Evolutionary conservation across 1,140 invertebrate species (phyloP).

Genomic region (Caenorhabditis remanei): DNA sequence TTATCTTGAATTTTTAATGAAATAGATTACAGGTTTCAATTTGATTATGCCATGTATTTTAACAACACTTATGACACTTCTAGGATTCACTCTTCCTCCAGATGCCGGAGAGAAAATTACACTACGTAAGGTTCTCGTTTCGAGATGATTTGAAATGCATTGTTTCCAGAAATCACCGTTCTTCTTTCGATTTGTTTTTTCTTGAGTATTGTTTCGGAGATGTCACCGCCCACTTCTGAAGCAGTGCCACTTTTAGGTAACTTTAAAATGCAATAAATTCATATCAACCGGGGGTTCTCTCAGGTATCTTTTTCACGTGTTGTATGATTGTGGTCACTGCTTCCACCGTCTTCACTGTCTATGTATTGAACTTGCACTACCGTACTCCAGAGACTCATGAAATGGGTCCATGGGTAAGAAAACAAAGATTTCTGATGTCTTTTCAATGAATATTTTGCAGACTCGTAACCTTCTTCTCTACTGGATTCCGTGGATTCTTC

Average conservation of each 20-base stretch:
- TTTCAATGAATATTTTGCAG: constrained; percentile 52
- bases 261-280: constrained; percentile 47
- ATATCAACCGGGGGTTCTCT: constrained; percentile 41
- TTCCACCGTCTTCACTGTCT: constrained; percentile 97
- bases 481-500: constrained; percentile 74
- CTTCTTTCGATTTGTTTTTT: constrained; percentile 80
- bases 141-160: neutral
- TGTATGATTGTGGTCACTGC: constrained; percentile 99
- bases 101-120: constrained; percentile 99
- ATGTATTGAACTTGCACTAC: constrained; percentile 99
- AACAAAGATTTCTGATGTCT: no score
- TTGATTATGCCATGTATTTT: constrained; percentile 97
- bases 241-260: constrained; percentile 95
- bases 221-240: constrained; percentile 96
- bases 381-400: constrained; percentile 92
- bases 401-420: constrained; percentile 90
- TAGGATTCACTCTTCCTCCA: constrained; percentile 97
- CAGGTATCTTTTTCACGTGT: constrained; percentile 99
- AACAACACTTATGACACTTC: constrained; percentile 96
- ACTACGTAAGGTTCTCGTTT: constrained; percentile 82
- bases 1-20: neutral
- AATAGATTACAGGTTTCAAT: constrained; percentile 84
- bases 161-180: constrained; percentile 89
- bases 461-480: constrained; percentile 75
- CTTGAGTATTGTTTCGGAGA: constrained; percentile 80